Evolutionary conservation across 2,888 invertebrate genomes (phyloP), one percentile per base, ranked within the genome.

Genomic region (Enchytraeus crypticus): DNA sequence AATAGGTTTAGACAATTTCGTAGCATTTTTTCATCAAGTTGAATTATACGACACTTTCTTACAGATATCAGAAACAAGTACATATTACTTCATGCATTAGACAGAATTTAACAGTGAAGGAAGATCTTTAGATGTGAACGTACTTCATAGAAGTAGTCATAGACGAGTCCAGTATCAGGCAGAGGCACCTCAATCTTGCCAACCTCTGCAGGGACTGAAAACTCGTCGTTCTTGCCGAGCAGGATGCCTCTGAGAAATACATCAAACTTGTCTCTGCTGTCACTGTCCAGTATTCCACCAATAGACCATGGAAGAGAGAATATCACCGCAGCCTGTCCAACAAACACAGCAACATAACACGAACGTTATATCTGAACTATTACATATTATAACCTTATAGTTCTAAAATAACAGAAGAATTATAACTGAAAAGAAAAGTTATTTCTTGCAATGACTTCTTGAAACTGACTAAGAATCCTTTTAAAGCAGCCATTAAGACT

Each of bases 271-370:
- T 83, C 82, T 21, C 89, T 83, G 0, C 91, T 89, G 51, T 85
- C 83, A 0, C 82, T 80, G 74, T 91, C 87, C 34, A 92, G 79
- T 60, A 88, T 85, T 1, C 90, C 91, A 1, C 86, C 92, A 27
- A 92, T 79, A 0, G 91, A 90, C 93, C 93, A 93, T 2, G 87
- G 83, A 53, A 89, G 79, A 0, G 87, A 83, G 72, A 85, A 85
- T 71, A 91, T 81, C 67, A 89, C 84, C 0, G 88, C 83, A 1
- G 88, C 89, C 77, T 90, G 85, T n/a, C n/a, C n/a, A n/a, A n/a
- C n/a, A n/a, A 27, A 57, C 11, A 46, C 8, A 18, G 8, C 3
- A 18, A 27, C n/a, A n/a, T 11, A 11, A 27, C 27, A 2, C 3
- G n/a, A 29, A 53, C 27, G 2, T 38, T 27, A 26, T 8, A 18